These are phyloP conservation scores for Polydrusus pterygomalis DNA, from an alignment of 2,888 invertebrate genomes.

Conservation along the genomic window DNA sequence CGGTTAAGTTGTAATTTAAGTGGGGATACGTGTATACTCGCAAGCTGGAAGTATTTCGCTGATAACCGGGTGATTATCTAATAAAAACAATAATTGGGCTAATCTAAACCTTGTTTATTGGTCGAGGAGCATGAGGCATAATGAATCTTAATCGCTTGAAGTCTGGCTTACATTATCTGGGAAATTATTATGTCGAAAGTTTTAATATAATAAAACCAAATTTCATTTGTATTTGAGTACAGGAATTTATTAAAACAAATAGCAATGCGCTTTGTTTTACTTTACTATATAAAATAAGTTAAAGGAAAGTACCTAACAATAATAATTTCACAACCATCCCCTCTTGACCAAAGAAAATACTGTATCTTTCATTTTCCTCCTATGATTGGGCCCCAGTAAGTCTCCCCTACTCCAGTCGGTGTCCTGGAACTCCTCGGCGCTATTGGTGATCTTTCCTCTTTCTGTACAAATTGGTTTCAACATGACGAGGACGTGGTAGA, in stretches of 20 bases:
- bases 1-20: conserved; percentile 4
- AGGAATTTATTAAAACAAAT: too few relatives aligned
- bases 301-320: too few relatives aligned
- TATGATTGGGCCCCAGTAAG: conserved; percentile 67
- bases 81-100: conserved; percentile 28
- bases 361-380: conserved; percentile 67
- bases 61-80: conserved; percentile 35
- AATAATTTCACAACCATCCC: conserved; percentile 69
- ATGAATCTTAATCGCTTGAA: background rate
- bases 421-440: conserved; percentile 70
- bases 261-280: too few relatives aligned
- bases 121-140: background rate
- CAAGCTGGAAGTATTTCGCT: conserved; percentile 5
- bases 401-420: conserved; percentile 68
- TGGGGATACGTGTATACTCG: conserved; percentile 26
- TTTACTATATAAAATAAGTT: too few relatives aligned
- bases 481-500: conserved; percentile 73
- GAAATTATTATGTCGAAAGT: too few relatives aligned
- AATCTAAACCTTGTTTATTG: conserved; percentile 11
- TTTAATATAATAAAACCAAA: too few relatives aligned
- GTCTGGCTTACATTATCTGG: background rate
- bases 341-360: conserved; percentile 66
- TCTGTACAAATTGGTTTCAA: conserved; percentile 73
- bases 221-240: too few relatives aligned
- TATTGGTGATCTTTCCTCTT: conserved; percentile 71